Base-by-base conservation (phyloP, 2,797 vertebrate species). In the Lagorchestes hirsutus region DNA sequence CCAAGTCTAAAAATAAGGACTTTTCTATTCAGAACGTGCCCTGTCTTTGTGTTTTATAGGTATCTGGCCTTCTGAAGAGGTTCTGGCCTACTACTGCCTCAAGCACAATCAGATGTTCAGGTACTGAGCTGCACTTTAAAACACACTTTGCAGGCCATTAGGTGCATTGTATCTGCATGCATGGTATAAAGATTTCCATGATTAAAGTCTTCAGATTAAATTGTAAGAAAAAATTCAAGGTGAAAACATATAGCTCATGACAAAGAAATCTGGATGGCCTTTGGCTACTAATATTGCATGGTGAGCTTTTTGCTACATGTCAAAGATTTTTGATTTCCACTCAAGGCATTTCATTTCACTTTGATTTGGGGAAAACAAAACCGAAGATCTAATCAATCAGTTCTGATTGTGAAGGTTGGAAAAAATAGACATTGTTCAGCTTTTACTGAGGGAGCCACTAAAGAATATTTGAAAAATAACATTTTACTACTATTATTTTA, bases 61-160 rank as follows among this genome's bases (percentile, higher is more conserved):
- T 99, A 99, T 99, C 98, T 99, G 99, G 99, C 99, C 99, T 0
- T 99, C 99, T 95, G 99, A 99, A 98, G 99, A 99, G 98, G 99
- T 99, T 97, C 99, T 99, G 99, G 99, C 99, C 97, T 99, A 99
- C 98, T 99, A 99, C 98, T 99, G 99, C 98, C 99, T 99, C 97
- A 99, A 99, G 99, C 99, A 99, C 98, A 98, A 98, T 67, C 98
- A 99, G 97, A 98, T 98, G 97, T 99, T 99, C 99, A 99, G 99
- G 99, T 99, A 99, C 97, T 98, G 99, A 99, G 90, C 96, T 95
- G 57, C 98, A 93, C 96, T 95, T 97, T 91, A 97, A 98, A 98
- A 97, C 92, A 87, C 95, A 95, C 95, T 97, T 97, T 95, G 94
- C 92, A 96, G 95, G 93, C 93, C 95, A 67, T 97, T 95, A 34